Evolutionary conservation across 2,797 vertebrate species (phyloP), one percentile per base, ranked within the genome.

Genomic region (Microcaecilia unicolor): DNA sequence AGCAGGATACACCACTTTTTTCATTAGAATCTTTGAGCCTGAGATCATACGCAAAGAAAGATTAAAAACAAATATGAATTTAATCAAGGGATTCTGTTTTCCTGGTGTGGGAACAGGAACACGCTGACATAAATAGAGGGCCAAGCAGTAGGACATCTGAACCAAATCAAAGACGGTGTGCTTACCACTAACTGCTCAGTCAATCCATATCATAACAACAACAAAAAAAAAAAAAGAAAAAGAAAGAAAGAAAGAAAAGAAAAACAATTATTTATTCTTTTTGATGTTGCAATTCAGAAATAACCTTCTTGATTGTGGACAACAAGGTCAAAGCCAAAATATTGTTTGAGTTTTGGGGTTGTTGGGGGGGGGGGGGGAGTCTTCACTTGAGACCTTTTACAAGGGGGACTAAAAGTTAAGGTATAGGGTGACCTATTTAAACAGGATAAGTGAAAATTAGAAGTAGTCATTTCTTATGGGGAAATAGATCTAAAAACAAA

Each of bases 261-360:
- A 92, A 94, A 93, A 94, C 90, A 93, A 96, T 98, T 96, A 98
- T 95, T 93, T 92, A 98, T 97, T 94, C 92, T 89, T 91, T 98
- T 96, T 97, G 91, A 98, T 91, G 88, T 95, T 76, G 76, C 78
- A 78, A 56, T 70, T 82, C 73, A 78, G 77, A 79, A 72, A 78
- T 76, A 66, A 78, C 70, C 78, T 84, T 82, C 80, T 69, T 73
- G 84, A 77, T 83, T 85, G 73, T 83, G 86, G 77, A 81, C 84
- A 85, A 85, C 80, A 89, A 89, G 90, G 92, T 93, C 89, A 91
- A 83, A 87, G 79, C 75, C 75, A 81, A 83, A 76, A 87, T 81
- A 85, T 81, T 84, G 80, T 85, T 73, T 76, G 19, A 6, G 28
- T 15, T 18, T 15, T 48, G 57, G 58, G 44, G 36, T 51, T 43